Conservation (phyloP, 2,113 vertebrate species). For the Rhabdomys dilectus region DNA sequence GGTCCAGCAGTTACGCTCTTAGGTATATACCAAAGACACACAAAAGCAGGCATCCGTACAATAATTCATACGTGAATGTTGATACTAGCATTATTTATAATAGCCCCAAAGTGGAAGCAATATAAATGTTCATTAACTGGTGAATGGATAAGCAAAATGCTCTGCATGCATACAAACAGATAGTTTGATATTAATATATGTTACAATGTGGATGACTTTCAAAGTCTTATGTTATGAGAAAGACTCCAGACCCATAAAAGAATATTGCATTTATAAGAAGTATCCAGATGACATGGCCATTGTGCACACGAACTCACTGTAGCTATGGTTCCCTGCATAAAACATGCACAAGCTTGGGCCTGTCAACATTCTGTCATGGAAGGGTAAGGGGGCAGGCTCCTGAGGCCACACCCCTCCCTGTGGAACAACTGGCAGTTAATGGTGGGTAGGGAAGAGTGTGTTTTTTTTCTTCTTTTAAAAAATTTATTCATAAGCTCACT, state of each 20-base stretch:
- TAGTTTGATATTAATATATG: slow-evolving; percentile 25
- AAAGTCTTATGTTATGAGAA: slow-evolving; percentile 17
- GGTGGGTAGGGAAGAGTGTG: background rate
- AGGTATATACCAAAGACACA: background rate
- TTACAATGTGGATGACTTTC: background rate
- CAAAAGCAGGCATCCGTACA: background rate
- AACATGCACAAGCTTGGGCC: background rate
- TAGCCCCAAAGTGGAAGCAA: background rate
- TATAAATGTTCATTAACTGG: background rate
- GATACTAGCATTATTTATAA: slow-evolving; percentile 39
- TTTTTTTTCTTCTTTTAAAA: background rate
- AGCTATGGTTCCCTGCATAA: background rate
- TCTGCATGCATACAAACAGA: background rate
- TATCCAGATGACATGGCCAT: background rate
- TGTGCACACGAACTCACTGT: background rate
- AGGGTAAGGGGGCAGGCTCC: background rate
- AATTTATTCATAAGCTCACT: background rate
- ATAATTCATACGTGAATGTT: background rate
- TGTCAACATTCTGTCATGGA: background rate
- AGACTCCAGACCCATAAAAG: background rate
- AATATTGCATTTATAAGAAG: background rate
- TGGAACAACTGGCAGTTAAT: background rate
- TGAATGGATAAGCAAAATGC: background rate
- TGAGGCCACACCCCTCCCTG: background rate
- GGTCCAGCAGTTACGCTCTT: background rate